phyloP scores from a whole-genome alignment of 1,140 invertebrate genomes.

The Heliconius himera region DNA sequence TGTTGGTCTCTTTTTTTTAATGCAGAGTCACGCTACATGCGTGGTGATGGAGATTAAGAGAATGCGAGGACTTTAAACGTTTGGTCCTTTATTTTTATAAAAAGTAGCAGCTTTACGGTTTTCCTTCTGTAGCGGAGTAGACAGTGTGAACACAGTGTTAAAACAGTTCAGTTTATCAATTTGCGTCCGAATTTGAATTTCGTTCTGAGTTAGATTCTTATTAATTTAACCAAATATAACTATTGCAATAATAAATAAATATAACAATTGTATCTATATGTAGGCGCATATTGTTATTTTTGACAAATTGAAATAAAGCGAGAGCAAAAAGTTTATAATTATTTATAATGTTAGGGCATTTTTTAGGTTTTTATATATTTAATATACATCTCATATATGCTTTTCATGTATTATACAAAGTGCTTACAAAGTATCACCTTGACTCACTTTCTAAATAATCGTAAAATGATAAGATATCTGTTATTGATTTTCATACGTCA shows the following conservation, averaged over 20 bases:
- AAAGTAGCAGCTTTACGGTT: no score
- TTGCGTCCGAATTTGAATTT: no score
- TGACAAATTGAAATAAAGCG: not conserved
- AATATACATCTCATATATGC: not conserved
- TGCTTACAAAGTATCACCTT: slow-evolving; percentile 13
- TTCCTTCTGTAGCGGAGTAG: no score
- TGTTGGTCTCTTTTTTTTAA: not conserved
- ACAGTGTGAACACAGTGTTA: no score
- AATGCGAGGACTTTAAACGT: not conserved
- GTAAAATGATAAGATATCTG: slow-evolving; percentile 25
- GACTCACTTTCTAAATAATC: slow-evolving; percentile 34
- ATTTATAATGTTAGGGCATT: not conserved
- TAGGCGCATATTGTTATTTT: not conserved
- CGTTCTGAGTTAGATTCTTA: no score
- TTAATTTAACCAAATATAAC: no score
- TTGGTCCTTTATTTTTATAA: not conserved
- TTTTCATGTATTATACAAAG: not conserved
- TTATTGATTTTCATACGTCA: slow-evolving; percentile 8
- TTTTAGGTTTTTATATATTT: not conserved
- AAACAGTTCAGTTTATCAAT: no score
- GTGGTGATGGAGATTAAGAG: not conserved
- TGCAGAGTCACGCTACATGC: no score
- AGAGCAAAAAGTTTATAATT: not conserved
- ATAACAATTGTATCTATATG: no score
- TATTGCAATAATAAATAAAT: no score